Base-by-base conservation (phyloP, 1,140 invertebrate genomes). In the Chironomus tepperi region DNA sequence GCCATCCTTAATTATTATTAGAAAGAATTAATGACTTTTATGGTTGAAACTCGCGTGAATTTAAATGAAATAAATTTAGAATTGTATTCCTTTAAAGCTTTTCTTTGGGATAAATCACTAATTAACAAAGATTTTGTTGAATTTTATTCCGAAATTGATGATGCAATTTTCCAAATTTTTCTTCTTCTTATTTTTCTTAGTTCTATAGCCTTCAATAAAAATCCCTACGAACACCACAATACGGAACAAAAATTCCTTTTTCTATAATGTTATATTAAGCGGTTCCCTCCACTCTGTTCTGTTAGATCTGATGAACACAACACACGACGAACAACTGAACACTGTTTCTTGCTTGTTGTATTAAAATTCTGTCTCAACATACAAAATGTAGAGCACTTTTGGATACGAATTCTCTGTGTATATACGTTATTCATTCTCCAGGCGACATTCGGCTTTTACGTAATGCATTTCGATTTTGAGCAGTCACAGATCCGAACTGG, bases 1-100 rank as follows among this genome's bases (percentile, higher is more conserved):
- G 89, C 88, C 89, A 91, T 91, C 80, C 77, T 76, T 70, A 70
- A 70, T 57, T 57, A n/a, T 57, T 57, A 15, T 57, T 57, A 57
- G 24, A 5, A 34, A 34, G 15, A 57, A 15, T 57, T 57, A n/a
- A 47, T 47, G n/a, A 57, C 15, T 12, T 47, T 12, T 47, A 15
- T 12, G 15, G 42, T 43, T 57, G n/a, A 57, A 57, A 57, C 47
- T n/a, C 5, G 47, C 7, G 47, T n/a, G 47, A 57, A 57, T 12
- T 12, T 5, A 57, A 12, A 57, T 8, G n/a, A 57, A 15, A 1
- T 57, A n/a, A 57, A 57, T 57, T 57, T 57, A 57, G 47, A 57
- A 57, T 57, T 34, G 47, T 5, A 57, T 57, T 57, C 24, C 24
- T 34, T 57, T 57, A 57, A 57, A 57, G 47, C 47, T 57, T 57